Percentiles rank a stretch among this genome's conserved stretches.
Evolutionary conservation across 1,140 invertebrate genomes (phyloP).

Genomic region (Anoplolepis gracilipes): DNA sequence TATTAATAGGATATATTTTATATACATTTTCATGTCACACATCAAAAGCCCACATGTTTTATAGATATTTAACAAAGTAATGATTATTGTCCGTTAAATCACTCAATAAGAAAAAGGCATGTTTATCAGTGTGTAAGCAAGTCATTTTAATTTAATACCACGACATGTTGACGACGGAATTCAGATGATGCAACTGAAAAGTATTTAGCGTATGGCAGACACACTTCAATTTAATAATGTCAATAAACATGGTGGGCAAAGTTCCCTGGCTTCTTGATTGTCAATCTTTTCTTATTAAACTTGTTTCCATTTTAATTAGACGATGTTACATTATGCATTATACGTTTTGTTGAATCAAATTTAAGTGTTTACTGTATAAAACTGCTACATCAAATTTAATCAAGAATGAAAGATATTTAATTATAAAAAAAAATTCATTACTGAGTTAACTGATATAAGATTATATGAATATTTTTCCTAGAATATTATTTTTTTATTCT

Average conservation of each 20-base stretch:
- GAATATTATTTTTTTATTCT: neutral
- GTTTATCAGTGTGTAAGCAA: conserved; percentile 30
- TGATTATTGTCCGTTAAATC: neutral
- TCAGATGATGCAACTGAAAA: conserved; percentile 43
- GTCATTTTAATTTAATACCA: neutral
- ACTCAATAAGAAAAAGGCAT: neutral
- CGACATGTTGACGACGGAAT: conserved; percentile 10
- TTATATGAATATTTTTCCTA: neutral
- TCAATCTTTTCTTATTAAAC: conserved; percentile 3
- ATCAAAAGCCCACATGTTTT: neutral
- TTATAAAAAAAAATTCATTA: neutral
- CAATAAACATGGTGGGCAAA: conserved; percentile 4
- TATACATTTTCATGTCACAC: neutral
- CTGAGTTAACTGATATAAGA: neutral
- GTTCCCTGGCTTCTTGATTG: neutral
- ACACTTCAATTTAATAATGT: conserved; percentile 10
- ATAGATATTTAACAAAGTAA: conserved; percentile 1
- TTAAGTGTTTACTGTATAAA: neutral
- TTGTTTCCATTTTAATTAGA: conserved; percentile 1
- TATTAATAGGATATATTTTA: conserved; percentile 30
- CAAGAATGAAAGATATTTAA: neutral
- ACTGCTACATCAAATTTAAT: neutral
- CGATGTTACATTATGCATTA: neutral
- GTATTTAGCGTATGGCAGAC: neutral
- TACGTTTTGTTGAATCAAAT: conserved; percentile 4